Base-by-base conservation (phyloP, 1,140 invertebrate genomes). In the Trissolcus basalis region DNA sequence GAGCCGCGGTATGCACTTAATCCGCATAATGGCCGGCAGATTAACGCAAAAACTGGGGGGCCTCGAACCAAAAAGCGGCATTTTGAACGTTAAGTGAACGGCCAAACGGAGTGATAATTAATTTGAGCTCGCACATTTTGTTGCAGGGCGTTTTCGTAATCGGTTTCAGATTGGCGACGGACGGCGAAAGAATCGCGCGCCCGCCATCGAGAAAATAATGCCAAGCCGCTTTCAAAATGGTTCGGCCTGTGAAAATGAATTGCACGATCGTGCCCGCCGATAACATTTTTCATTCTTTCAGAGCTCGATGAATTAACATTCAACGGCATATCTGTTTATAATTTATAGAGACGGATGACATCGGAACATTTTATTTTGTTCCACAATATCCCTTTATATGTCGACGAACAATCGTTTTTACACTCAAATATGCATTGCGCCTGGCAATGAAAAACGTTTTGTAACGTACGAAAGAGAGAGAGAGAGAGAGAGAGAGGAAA, bases 31-130 rank as follows among this genome's bases (percentile, higher is more conserved):
- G 50, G 50, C 3, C 35, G 13, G n/a, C 12, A 55, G 51, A 61
- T 70, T 70, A 70, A 70, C 16, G 58, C 48, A 69, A 60, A 60
- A 69, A 60, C 56, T 49, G 65, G 56, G 65, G 56, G 50, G 67
- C 67, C 67, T 68, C 55, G 55, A 19, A 68, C 59, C 54, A 49
- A 50, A 59, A 68, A 68, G 64, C 39, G 19, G 32, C 48, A 59
- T 55, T 65, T 65, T 19, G 50, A 41, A 51, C 19, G 19, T 27
- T 65, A 65, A 65, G 51, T 55, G 61, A 65, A 48, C 43, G 61
- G 44, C 50, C 47, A 6, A 54, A 55, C 61, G 49, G 47, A 68
- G 54, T 59, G 64, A 68, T 68, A 68, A 68, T 68, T 68, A 68
- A 68, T 58, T 56, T 56, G 48, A 55, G 55, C 61, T 12, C 43